Conservation (phyloP, 2,113 vertebrate genomes). For the Cettia cetti region DNA sequence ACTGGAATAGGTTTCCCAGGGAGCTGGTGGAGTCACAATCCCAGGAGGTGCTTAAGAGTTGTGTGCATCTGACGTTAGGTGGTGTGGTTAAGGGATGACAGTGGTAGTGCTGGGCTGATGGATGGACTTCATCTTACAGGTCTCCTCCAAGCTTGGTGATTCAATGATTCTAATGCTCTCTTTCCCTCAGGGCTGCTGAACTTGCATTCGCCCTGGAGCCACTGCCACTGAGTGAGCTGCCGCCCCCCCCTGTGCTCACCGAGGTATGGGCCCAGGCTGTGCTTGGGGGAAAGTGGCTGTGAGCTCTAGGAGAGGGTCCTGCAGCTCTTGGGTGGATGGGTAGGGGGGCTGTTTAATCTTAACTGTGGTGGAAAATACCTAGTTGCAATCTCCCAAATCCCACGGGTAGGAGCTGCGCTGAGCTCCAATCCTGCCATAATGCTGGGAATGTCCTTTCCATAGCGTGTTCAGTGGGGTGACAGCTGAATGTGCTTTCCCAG, state of each 20-base stretch:
- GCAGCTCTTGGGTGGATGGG: accelerated
- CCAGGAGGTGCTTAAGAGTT: background rate
- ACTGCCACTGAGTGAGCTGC: conserved; percentile 84
- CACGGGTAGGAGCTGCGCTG: accelerated
- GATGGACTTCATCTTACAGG: too few relatives aligned
- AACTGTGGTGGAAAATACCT: accelerated
- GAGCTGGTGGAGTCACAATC: background rate
- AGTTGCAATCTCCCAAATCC: accelerated
- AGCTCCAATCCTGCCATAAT: accelerated
- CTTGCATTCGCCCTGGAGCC: conserved; percentile 87
- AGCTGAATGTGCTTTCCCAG: background rate
- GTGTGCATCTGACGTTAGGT: background rate
- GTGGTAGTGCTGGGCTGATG: too few relatives aligned
- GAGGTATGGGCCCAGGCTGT: conserved; percentile 74
- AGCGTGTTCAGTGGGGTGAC: accelerated
- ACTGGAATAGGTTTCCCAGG: background rate
- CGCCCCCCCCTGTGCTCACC: conserved; percentile 76
- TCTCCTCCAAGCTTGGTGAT: background rate
- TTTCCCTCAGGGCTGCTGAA: conserved; percentile 86
- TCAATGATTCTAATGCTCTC: background rate
- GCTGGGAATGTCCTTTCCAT: accelerated
- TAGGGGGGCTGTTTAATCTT: background rate
- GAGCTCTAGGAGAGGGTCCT: accelerated
- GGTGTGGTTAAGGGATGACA: background rate
- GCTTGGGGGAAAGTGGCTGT: background rate